These are phyloP conservation scores for Melipona quadrifasciata DNA, from an alignment of 1,140 invertebrate species.

Conservation along the genomic window DNA sequence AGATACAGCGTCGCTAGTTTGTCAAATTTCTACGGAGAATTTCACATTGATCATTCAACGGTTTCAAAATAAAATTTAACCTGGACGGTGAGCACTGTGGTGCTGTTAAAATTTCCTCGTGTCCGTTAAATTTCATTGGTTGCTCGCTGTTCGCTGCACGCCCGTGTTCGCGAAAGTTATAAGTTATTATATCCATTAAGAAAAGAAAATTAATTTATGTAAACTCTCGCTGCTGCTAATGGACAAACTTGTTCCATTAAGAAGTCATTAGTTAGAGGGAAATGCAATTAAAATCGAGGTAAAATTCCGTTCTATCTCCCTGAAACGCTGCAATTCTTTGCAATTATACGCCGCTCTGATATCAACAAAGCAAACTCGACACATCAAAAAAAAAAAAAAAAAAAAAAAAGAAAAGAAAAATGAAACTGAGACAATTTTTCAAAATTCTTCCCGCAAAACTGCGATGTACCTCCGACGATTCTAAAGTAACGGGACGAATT, in stretches of 20 bases:
- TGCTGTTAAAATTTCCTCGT: too few relatives aligned
- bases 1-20: too few relatives aligned
- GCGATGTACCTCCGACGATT: neutral
- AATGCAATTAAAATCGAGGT: neutral
- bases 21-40: too few relatives aligned
- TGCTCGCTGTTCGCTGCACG: too few relatives aligned
- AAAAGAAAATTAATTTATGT: neutral
- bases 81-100: too few relatives aligned
- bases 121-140: neutral
- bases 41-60: too few relatives aligned
- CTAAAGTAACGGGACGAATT: neutral
- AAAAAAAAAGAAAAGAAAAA: too few relatives aligned
- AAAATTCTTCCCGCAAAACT: neutral
- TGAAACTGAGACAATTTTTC: neutral
- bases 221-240: neutral
- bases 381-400: too few relatives aligned
- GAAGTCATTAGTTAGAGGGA: constrained; percentile 1
- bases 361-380: neutral
- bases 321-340: neutral
- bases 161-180: neutral
- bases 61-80: too few relatives aligned
- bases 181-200: neutral
- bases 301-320: neutral
- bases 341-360: neutral
- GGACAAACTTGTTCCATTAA: neutral